Base-by-base conservation (phyloP, 2,888 invertebrate species). In the Disparrhopalites patrizii region DNA sequence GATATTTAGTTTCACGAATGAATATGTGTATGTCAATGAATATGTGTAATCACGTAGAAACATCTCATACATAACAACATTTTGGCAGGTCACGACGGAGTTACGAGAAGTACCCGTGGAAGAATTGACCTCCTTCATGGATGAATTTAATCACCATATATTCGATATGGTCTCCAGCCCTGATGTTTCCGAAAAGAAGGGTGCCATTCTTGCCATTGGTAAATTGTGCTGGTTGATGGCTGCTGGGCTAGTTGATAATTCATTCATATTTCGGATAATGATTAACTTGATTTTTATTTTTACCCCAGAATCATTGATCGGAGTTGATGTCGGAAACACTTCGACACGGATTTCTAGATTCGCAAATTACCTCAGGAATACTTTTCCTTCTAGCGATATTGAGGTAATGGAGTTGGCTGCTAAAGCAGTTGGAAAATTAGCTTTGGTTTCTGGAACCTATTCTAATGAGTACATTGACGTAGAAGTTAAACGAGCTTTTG, bases 391-490 rank as follows among this genome's bases (percentile, higher is more conserved):
- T 1, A 90, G 87, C 73, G 96, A 97, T 82, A 89, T 90, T 0
- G 88, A 89, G 18, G 93, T 97, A 0, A 95, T 97, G 91, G 95
- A 97, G 81, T 83, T 97, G 74, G 93, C 96, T 3, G 95, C 97
- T 1, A 91, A 93, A 78, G 96, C 97, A 3, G 88, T 98, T 72
- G 97, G 96, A 0, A 90, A 91, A 73, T 81, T 99, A 62, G 96
- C 96, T 1, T 84, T 93, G 25, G 88, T 90, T 20, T 92, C 91
- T 0, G 96, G 96, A 15, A 93, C 94, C 0, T 93, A 93, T 79
- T 90, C 96, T 31, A 92, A 94, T 0, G 95, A 96, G 78, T 95
- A 96, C 78, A 95, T 98, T n/a, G 96, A 97, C 77, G 95, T 95
- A 82, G 96, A 97, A 81, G 93, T 97, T 1, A 94, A 94, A 79